Percentiles rank a stretch among this genome's conserved stretches.
These are phyloP conservation scores for Muscicapa striata DNA, from an alignment of 2,797 vertebrate genomes.

Conservation along the genomic window DNA sequence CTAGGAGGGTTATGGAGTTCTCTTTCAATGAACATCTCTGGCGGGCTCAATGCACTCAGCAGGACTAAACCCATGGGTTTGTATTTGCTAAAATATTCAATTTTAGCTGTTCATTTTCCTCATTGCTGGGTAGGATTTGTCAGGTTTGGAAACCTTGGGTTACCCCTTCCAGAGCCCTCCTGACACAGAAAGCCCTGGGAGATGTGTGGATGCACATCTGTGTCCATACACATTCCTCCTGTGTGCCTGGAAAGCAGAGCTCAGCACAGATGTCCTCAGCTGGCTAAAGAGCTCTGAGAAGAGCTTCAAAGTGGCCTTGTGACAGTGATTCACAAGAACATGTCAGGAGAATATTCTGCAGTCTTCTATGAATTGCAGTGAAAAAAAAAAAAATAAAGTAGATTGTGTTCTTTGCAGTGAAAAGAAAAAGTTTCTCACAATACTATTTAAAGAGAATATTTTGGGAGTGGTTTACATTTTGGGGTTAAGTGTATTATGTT, in stretches of 20 bases:
- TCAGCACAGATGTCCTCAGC: slow-evolving; percentile 49
- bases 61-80: neutral
- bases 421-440: neutral
- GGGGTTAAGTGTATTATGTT: neutral
- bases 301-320: neutral
- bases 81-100: neutral
- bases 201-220: neutral
- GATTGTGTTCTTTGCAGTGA: neutral
- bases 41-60: neutral
- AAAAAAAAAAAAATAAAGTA: neutral
- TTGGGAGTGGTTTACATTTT: neutral
- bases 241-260: slow-evolving; percentile 41
- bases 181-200: neutral
- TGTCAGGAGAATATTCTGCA: neutral
- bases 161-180: neutral
- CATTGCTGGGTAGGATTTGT: neutral
- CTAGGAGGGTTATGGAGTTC: slow-evolving; percentile 44
- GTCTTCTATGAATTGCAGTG: neutral
- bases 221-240: neutral
- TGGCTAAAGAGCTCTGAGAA: slow-evolving; percentile 4
- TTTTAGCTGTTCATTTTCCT: neutral
- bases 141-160: neutral
- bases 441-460: neutral
- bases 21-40: neutral
- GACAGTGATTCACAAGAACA: neutral